These are phyloP conservation scores for Rhopalosiphum nymphaeae DNA, from an alignment of 2,888 invertebrate species.

Conservation along the genomic window DNA sequence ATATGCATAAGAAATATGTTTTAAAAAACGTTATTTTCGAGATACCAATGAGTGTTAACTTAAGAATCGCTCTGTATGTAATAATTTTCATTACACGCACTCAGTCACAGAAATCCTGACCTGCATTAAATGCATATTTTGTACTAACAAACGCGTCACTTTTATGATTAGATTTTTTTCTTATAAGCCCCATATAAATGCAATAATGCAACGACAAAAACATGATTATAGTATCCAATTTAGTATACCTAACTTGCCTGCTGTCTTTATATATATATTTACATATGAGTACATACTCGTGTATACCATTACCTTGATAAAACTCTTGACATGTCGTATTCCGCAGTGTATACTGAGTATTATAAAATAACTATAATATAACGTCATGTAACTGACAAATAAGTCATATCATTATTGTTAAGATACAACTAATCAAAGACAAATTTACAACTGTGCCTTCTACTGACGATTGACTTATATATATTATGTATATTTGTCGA, in stretches of 20 bases:
- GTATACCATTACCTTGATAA: too few relatives aligned
- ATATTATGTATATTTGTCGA: too few relatives aligned
- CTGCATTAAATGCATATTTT: background rate
- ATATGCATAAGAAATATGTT: background rate
- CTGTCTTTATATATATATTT: background rate
- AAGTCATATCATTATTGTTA: background rate
- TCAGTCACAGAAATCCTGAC: background rate
- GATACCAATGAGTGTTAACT: background rate
- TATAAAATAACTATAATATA: background rate
- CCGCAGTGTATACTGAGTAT: background rate
- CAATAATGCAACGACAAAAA: background rate
- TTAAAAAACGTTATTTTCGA: background rate
- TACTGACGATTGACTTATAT: too few relatives aligned
- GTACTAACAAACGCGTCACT: background rate
- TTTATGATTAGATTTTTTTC: background rate
- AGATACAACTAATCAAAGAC: background rate
- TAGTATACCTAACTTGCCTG: background rate
- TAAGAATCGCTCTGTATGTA: background rate
- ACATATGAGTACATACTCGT: background rate
- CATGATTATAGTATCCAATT: background rate
- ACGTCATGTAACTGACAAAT: background rate
- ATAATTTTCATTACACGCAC: background rate
- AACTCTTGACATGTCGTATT: background rate
- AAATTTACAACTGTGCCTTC: background rate
- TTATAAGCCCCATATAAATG: background rate